Percentiles rank a stretch among this genome's conserved stretches.
Conservation (phyloP, 2,113 vertebrate species). For the Gopherus flavomarginatus region DNA sequence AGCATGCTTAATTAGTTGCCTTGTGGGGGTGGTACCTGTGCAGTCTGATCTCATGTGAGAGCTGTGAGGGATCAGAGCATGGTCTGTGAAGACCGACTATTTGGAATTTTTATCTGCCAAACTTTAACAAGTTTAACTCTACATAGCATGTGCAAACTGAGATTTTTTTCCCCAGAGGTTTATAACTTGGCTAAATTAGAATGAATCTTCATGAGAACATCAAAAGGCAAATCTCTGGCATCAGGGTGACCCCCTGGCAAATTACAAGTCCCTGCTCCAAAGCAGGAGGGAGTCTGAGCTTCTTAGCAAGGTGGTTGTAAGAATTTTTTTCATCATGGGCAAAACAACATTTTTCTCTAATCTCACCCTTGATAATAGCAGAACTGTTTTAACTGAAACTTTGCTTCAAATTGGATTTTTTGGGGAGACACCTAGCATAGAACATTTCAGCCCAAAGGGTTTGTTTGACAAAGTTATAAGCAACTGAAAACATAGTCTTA, state of each 20-base stretch:
- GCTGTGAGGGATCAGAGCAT: not conserved
- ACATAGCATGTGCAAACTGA: not conserved
- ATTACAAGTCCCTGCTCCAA: not conserved
- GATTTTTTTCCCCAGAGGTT: not conserved
- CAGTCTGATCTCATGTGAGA: not conserved
- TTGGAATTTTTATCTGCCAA: not conserved
- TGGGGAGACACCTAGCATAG: not conserved
- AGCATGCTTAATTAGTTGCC: not conserved
- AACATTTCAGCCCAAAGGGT: not conserved
- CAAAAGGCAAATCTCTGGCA: not conserved
- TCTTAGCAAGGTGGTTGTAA: not conserved
- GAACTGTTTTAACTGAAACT: conserved; percentile 1
- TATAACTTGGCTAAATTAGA: not conserved
- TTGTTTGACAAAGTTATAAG: not conserved
- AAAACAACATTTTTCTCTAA: not conserved
- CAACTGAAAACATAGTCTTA: not conserved
- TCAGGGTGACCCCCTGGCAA: not conserved
- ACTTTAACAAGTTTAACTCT: not conserved
- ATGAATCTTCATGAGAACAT: not conserved
- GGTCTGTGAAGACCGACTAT: not conserved
- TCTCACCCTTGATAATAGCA: not conserved
- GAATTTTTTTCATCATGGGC: not conserved
- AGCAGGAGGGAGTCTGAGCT: not conserved
- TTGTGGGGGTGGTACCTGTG: not conserved
- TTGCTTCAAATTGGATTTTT: too few species aligned